A percentile compares a stretch with the other conserved stretches of the same genome.
Conservation (phyloP, 37 sponge, comb jelly and placozoan genomes). For the Diacarnus erythraeanus region DNA sequence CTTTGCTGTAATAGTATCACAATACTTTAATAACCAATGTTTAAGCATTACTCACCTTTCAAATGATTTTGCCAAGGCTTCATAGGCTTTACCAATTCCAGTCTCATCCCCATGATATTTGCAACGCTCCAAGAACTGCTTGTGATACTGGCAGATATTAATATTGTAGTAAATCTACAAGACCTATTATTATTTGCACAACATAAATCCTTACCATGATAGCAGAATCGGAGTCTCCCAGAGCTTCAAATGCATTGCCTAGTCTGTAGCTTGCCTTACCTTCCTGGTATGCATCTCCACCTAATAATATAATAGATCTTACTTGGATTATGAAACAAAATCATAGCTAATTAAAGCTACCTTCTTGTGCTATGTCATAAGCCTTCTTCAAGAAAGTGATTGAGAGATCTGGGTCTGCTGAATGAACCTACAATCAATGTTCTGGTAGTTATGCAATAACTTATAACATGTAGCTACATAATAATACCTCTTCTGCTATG, state of each 20-base stretch:
- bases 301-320: constrained; percentile 15
- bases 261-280: constrained; percentile 79
- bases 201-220: constrained; percentile 44
- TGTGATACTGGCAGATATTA: constrained; percentile 60
- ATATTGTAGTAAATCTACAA: neutral
- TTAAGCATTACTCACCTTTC: constrained; percentile 51
- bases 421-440: constrained; percentile 12
- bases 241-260: constrained; percentile 59
- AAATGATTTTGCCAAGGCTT: constrained; percentile 72
- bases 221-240: constrained; percentile 59
- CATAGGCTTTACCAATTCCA: constrained; percentile 75
- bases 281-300: constrained; percentile 68
- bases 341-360: constrained; percentile 1
- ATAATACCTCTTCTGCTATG: constrained; percentile 69
- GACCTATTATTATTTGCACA: neutral
- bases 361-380: constrained; percentile 68
- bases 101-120: constrained; percentile 59
- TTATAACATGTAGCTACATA: neutral
- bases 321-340: neutral
- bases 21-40: neutral
- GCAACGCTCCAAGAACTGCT: constrained; percentile 70
- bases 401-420: constrained; percentile 8
- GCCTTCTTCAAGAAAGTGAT: constrained; percentile 75
- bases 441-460: neutral
- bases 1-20: constrained; percentile 50